Conservation (phyloP, 2,113 vertebrate genomes). For the Neolamprologus sp. region DNA sequence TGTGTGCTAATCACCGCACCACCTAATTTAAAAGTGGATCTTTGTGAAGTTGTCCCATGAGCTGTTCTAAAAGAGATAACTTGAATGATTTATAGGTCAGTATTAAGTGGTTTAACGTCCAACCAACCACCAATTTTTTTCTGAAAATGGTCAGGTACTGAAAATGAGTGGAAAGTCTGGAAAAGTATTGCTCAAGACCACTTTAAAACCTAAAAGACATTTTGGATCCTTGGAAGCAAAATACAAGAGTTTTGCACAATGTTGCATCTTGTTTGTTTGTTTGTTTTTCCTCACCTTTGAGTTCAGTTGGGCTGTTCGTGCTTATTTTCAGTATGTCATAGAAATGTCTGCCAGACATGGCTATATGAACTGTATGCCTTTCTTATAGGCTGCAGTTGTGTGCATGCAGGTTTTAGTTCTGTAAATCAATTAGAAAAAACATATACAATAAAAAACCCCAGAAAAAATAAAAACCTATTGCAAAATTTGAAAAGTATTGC, state of each 20-base stretch:
- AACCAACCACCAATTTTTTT: background rate
- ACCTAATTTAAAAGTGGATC: background rate
- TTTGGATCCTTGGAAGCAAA: background rate
- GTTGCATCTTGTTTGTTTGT: background rate
- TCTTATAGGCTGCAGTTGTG: background rate
- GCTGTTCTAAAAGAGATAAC: background rate
- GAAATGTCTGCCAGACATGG: background rate
- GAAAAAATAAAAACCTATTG: background rate
- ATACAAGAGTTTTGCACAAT: background rate
- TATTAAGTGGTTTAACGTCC: background rate
- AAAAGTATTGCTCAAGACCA: background rate
- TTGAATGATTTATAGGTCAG: background rate
- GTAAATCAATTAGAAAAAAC: background rate
- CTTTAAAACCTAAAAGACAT: background rate
- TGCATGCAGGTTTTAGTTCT: background rate
- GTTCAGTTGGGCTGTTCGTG: background rate
- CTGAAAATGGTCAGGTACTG: background rate
- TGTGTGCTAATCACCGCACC: background rate
- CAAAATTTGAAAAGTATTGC: background rate
- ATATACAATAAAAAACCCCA: fast-evolving
- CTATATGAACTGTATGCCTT: background rate
- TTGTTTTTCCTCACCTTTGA: background rate
- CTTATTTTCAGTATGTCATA: background rate
- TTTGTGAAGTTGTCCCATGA: background rate
- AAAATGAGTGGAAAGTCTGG: background rate